Evolutionary conservation across 2,113 vertebrate genomes (phyloP).

Genomic region (Pluvialis apricaria): DNA sequence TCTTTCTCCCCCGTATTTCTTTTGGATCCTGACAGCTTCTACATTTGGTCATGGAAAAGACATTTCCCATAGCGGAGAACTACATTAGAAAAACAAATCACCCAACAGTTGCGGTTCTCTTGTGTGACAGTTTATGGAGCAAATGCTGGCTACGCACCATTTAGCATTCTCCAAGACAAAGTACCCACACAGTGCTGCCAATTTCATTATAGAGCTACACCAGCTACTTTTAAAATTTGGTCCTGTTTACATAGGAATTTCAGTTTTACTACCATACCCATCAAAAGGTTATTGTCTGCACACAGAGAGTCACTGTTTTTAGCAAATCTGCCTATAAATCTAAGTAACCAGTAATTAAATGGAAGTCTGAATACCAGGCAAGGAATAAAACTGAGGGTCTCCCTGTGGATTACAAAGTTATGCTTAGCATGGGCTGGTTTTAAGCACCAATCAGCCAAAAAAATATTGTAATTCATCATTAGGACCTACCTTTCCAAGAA

Average conservation of each 20-base stretch:
- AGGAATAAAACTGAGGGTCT: conserved; percentile 60
- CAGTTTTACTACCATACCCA: conserved; percentile 50
- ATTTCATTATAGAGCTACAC: conserved; percentile 49
- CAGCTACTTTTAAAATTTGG: conserved; percentile 60
- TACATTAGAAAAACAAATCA: conserved; percentile 56
- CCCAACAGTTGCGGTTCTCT: conserved; percentile 40
- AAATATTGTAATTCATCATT: conserved; percentile 19
- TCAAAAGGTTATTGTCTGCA: conserved; percentile 69
- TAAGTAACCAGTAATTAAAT: conserved; percentile 67
- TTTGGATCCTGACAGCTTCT: conserved; percentile 53
- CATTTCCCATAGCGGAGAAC: conserved; percentile 39
- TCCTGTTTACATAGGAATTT: conserved; percentile 63
- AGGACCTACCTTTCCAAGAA: conserved; percentile 12
- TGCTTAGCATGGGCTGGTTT: conserved; percentile 45
- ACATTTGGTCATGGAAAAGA: conserved; percentile 60
- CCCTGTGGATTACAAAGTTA: conserved; percentile 46
- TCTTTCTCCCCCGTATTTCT: conserved; percentile 14
- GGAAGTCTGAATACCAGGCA: conserved; percentile 59
- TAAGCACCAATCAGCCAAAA: conserved; percentile 5
- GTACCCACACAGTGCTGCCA: conserved; percentile 62
- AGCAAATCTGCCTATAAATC: conserved; percentile 61
- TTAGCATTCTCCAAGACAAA: conserved; percentile 60
- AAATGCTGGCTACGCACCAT: conserved; percentile 52
- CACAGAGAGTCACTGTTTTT: conserved; percentile 58
- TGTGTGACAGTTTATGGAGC: conserved; percentile 65